These are phyloP conservation scores for Rhadinocentrus ornatus DNA, from an alignment of 2,797 vertebrate genomes.

Conservation along the genomic window DNA sequence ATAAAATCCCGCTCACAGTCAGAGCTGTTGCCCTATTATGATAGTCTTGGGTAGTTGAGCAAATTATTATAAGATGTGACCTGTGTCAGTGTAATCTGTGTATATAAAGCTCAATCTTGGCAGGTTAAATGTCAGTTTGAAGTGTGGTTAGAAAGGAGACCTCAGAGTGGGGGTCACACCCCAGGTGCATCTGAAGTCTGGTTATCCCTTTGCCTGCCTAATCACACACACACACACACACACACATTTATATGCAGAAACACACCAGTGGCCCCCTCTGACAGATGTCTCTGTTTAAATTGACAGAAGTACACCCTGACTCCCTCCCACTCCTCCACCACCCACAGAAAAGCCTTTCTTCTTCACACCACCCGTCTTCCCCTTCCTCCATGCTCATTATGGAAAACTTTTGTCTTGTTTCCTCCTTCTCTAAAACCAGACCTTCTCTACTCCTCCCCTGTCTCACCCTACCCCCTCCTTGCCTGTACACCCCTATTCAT, in stretches of 20 bases:
- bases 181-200: slow-evolving; percentile 73
- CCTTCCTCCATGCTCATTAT: slow-evolving; percentile 80
- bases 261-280: slow-evolving; percentile 65
- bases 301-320: slow-evolving; percentile 78
- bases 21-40: background rate
- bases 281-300: slow-evolving; percentile 84
- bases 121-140: slow-evolving; percentile 55
- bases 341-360: slow-evolving; percentile 70
- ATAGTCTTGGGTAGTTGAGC: slow-evolving; percentile 14
- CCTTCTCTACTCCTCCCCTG: slow-evolving; percentile 69
- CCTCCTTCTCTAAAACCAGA: slow-evolving; percentile 71
- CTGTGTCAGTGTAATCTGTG: slow-evolving; percentile 25
- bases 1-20: too few relatives aligned
- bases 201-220: slow-evolving; percentile 59
- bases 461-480: slow-evolving; percentile 68
- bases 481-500: slow-evolving; percentile 68
- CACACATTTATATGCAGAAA: slow-evolving; percentile 41
- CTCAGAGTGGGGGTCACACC: slow-evolving; percentile 60
- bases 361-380: slow-evolving; percentile 62
- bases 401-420: slow-evolving; percentile 81
- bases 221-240: slow-evolving; percentile 42
- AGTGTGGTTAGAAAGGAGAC: slow-evolving; percentile 58
- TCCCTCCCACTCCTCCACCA: slow-evolving; percentile 63
- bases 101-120: slow-evolving; percentile 35
- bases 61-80: slow-evolving; percentile 16